Base-by-base conservation (phyloP, 2,888 invertebrate species). In the Salticus scenicus region DNA sequence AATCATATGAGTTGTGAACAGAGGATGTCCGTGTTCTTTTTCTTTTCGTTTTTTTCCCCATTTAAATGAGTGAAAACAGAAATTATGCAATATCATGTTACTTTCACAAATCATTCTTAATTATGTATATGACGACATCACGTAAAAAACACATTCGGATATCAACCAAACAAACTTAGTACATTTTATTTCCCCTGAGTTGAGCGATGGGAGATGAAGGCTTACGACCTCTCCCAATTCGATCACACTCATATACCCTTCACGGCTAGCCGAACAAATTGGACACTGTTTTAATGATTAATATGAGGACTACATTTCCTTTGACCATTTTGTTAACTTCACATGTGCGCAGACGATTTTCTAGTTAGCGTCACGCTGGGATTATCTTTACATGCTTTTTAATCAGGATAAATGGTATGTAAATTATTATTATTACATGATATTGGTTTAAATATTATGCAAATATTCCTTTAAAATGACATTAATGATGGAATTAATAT, bases 261-360 rank as follows among this genome's bases (percentile, higher is more conserved):
- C 57, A 64, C 66, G 31, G 74, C 81, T 74, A 66, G 74, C 63
- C 69, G 81, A 81, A 81, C 81, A 81, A 74, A 81, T 81, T 81
- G 81, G 74, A 20, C 51, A 66, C 63, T 69, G 74, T 70, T 75
- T 73, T 75, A 75, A 75, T 14, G 70, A 81, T 81, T 74, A 81
- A 74, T 70, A 70, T 75, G 81, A 69, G 69, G 51, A 57, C 69
- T 69, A 37, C 37, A 75, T 69, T 75, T 81, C 81, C 81, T 81
- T 74, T 69, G 73, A 31, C 27, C 17, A 28, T 27, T 78, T 71
- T 64, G 71, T 64, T 78, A 71, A 42, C 31, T 81, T 73, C 74
- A 64, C 42, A 66, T 41, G 28, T 66, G 31, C 31, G 24, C 73
- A 30, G 57, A n/a, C 67, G 67, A 74, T 66, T 20, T 30, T 27